Evolutionary conservation across 2,797 vertebrate genomes (phyloP).

Genomic region (Phrynocephalus guinanensis): DNA sequence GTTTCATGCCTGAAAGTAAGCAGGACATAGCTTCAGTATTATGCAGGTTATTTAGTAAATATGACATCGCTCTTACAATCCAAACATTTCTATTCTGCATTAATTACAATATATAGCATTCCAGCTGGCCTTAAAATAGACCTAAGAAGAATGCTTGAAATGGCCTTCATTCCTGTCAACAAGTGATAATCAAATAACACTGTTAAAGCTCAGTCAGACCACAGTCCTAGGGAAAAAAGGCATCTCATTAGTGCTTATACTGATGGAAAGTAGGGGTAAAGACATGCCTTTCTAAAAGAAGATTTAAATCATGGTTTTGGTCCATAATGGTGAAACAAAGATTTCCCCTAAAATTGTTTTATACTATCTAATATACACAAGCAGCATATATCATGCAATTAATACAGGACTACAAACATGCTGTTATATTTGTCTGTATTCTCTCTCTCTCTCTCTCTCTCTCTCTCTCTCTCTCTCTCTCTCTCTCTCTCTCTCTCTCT

Average conservation of each 20-base stretch:
- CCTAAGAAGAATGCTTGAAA: slow-evolving; percentile 64
- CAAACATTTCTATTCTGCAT: slow-evolving; percentile 62
- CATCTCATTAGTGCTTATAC: slow-evolving; percentile 40
- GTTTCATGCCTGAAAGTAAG: slow-evolving; percentile 30
- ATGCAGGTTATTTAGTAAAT: slow-evolving; percentile 61
- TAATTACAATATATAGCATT: slow-evolving; percentile 65
- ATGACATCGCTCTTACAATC: slow-evolving; percentile 45
- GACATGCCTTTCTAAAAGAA: not conserved
- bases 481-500: too few relatives aligned
- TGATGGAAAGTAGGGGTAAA: not conserved
- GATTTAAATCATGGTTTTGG: not conserved
- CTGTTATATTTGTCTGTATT: slow-evolving; percentile 1
- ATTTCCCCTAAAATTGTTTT: not conserved
- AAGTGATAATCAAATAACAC: slow-evolving; percentile 71
- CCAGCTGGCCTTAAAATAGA: slow-evolving; percentile 71
- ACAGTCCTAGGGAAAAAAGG: slow-evolving; percentile 20
- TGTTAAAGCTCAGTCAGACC: slow-evolving; percentile 61
- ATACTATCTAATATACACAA: not conserved
- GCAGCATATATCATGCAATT: not conserved
- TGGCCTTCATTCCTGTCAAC: slow-evolving; percentile 70
- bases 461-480: too few relatives aligned
- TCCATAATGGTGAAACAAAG: not conserved
- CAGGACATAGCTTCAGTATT: slow-evolving; percentile 39
- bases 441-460: too few relatives aligned
- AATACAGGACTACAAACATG: not conserved